Conservation (phyloP, 2,888 invertebrate genomes). For the Cataglyphis albicans region DNA sequence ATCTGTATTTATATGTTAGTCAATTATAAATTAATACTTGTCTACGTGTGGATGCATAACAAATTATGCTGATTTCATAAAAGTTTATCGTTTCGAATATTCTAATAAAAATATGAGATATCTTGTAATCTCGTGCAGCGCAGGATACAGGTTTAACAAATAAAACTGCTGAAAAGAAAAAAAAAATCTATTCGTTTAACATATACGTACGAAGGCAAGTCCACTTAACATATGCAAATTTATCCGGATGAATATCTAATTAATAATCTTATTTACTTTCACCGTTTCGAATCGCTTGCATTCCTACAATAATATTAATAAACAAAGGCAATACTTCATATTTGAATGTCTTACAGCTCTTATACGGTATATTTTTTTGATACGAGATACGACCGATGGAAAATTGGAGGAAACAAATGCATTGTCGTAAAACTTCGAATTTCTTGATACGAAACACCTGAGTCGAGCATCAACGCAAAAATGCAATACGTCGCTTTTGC, state of each 20-base stretch:
- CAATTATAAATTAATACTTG: not conserved
- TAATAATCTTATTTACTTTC: slow-evolving; percentile 20
- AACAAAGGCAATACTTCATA: not conserved
- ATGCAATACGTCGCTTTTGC: slow-evolving; percentile 43
- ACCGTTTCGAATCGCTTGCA: not conserved
- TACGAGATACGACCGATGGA: not conserved
- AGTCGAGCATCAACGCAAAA: slow-evolving; percentile 47
- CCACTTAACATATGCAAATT: slow-evolving; percentile 10
- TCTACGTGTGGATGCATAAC: not conserved
- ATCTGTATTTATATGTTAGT: not conserved
- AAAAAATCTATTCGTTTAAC: not conserved
- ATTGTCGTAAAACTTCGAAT: slow-evolving; percentile 46
- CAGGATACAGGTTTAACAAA: not conserved
- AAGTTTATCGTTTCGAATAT: not conserved
- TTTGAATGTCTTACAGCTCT: not conserved
- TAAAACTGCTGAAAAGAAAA: not conserved
- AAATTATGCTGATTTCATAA: not conserved
- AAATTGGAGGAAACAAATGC: slow-evolving; percentile 24
- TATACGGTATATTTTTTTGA: not conserved
- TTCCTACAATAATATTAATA: slow-evolving; percentile 11
- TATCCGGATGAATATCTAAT: not conserved
- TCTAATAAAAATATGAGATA: not conserved
- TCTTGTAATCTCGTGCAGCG: not conserved
- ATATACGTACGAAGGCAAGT: not conserved
- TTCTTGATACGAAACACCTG: slow-evolving; percentile 55